Percentiles rank a stretch among this genome's conserved stretches.
phyloP scores from a whole-genome alignment of 1,140 invertebrate genomes.

The Propsilocerus akamusi region DNA sequence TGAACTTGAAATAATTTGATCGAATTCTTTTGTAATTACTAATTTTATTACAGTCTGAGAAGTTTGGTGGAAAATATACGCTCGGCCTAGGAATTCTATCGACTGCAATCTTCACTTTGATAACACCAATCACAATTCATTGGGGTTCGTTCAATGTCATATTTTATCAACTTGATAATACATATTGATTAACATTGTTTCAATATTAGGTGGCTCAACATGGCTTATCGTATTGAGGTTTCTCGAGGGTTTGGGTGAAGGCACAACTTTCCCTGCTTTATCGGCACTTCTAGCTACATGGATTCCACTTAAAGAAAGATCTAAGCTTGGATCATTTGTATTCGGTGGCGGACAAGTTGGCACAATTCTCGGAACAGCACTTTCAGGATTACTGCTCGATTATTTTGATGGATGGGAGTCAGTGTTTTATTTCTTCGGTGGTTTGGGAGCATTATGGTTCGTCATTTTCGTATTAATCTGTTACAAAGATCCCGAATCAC shows the following conservation, averaged over 20 bases:
- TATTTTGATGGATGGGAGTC: slow-evolving; percentile 47
- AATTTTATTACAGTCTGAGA: too few species aligned
- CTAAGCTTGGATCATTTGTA: slow-evolving; percentile 50
- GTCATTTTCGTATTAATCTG: slow-evolving; percentile 49
- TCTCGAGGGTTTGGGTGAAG: slow-evolving; percentile 50
- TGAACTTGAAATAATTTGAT: too few species aligned
- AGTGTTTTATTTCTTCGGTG: slow-evolving; percentile 72
- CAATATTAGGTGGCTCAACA: slow-evolving; percentile 27
- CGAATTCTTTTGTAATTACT: too few species aligned
- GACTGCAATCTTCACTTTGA: slow-evolving; percentile 52
- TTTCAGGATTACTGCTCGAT: slow-evolving; percentile 49
- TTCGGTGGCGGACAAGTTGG: slow-evolving; percentile 47
- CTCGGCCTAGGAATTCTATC: slow-evolving; percentile 51
- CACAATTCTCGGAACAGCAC: slow-evolving; percentile 51
- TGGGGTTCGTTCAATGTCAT: slow-evolving; percentile 12
- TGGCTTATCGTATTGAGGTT: slow-evolving; percentile 43
- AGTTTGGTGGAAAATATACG: slow-evolving; percentile 56
- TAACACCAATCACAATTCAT: slow-evolving; percentile 41
- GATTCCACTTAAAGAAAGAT: slow-evolving; percentile 51
- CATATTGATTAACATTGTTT: background rate
- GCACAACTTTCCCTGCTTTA: slow-evolving; percentile 56
- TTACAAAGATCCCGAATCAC: slow-evolving; percentile 56
- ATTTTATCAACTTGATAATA: background rate
- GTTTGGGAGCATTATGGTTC: slow-evolving; percentile 51
- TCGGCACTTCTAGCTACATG: slow-evolving; percentile 54